Base-by-base conservation (phyloP, 2,888 invertebrate species). In the Molorchus minor region DNA sequence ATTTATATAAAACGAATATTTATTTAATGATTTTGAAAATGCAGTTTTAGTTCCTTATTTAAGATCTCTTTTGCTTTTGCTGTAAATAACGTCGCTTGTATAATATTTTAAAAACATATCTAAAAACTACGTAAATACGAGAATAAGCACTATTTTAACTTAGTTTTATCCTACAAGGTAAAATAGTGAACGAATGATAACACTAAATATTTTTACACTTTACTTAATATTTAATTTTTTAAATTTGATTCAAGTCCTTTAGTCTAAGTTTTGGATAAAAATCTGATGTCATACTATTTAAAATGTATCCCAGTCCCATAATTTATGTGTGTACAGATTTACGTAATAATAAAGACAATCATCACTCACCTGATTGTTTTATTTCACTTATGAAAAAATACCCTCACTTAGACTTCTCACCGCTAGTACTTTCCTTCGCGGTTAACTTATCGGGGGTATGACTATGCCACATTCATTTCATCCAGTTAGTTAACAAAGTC, bases 261-360 rank as follows among this genome's bases (percentile, higher is more conserved):
- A 52, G 30, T 52, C n/a, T 40, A 41, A 29, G 41, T 17, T 40
- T 10, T 29, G n/a, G 36, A 13, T 30, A 30, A 47, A 36, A 40
- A 19, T 41, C 40, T 52, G 51, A 52, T 52, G 17, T 52, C 30
- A 41, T 8, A 30, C 41, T 30, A 15, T 41, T 52, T 30, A 52
- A 51, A 52, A 30, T 52, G 3, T 29, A n/a, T 17, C 41, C n/a
- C n/a, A n/a, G n/a, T n/a, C n/a, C n/a, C n/a, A n/a, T n/a, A n/a
- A n/a, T n/a, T 40, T 40, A 19, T 36, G 8, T 29, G 40, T 36
- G 16, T 52, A 25, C 21, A 49, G 41, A 41, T 41, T 52, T 30
- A 52, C 41, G 51, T 41, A 52, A 15, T 29, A 51, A 52, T 52
- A 52, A 52, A 52, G 51, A 52, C 51, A 52, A 52, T 52, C 51